Conservation (phyloP, 1,140 invertebrate species). For the Sarcophaga peregrina region DNA sequence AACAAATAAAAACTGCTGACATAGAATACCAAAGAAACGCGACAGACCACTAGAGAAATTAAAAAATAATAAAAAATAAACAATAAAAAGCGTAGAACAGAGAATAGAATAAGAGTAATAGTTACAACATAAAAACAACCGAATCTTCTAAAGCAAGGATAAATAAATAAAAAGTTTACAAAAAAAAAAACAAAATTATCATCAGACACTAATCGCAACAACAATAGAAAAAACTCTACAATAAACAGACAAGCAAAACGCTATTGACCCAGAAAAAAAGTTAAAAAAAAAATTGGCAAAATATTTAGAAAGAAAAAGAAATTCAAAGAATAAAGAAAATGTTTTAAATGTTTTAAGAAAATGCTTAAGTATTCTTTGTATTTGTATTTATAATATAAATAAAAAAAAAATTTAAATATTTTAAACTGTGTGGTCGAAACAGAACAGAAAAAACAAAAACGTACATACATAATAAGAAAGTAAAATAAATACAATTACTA, state of each 20-base stretch:
- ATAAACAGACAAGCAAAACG: background rate
- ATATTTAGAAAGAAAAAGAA: background rate
- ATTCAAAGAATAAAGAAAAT: background rate
- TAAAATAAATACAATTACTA: background rate
- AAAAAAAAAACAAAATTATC: background rate
- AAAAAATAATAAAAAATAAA: background rate
- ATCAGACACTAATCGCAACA: background rate
- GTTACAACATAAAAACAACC: too few species aligned
- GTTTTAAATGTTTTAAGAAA: too few species aligned
- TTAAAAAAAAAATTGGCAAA: background rate
- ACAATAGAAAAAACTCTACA: background rate
- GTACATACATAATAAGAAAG: background rate
- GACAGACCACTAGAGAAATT: background rate
- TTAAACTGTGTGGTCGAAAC: background rate
- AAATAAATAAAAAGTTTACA: background rate
- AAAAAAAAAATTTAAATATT: background rate
- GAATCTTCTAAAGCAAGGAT: too few species aligned
- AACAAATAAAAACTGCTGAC: conserved; percentile 2
- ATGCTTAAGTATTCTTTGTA: too few species aligned
- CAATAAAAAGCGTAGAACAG: too few species aligned
- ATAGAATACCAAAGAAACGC: background rate
- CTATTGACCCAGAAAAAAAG: background rate
- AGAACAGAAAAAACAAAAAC: background rate
- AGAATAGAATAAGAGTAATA: too few species aligned
- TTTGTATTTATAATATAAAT: background rate